Percentiles rank a stretch among this genome's conserved stretches.
Evolutionary conservation across 1,140 invertebrate genomes (phyloP).

Genomic region (Drosophila takahashii): DNA sequence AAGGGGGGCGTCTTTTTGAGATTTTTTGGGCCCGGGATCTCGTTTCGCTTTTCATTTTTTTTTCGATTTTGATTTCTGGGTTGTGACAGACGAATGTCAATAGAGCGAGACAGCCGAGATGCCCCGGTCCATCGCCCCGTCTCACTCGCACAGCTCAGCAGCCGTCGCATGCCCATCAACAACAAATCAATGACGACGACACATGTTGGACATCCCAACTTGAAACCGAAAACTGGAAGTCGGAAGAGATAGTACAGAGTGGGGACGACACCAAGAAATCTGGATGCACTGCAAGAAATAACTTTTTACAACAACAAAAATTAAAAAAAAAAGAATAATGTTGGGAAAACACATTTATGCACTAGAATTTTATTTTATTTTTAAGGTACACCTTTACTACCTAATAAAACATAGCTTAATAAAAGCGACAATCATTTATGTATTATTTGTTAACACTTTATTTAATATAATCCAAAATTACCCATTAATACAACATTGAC

Average conservation of each 20-base stretch:
- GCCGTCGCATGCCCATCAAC: slow-evolving; percentile 75
- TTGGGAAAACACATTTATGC: no score
- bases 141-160: slow-evolving; percentile 24
- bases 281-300: slow-evolving; percentile 15
- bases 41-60: slow-evolving; percentile 14
- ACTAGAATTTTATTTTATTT: background rate
- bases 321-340: background rate
- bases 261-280: slow-evolving; percentile 20
- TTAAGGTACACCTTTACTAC: no score
- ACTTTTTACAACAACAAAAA: background rate
- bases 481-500: no score
- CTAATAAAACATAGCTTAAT: no score
- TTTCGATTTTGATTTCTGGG: slow-evolving; percentile 38
- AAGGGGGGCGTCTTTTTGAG: slow-evolving; percentile 14
- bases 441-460: no score
- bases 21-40: slow-evolving; percentile 11
- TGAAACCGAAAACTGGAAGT: slow-evolving; percentile 41
- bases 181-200: slow-evolving; percentile 83
- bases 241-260: slow-evolving; percentile 1
- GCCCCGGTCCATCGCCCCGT: background rate
- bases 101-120: slow-evolving; percentile 43
- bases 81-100: slow-evolving; percentile 82
- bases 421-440: no score
- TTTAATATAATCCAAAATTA: no score
- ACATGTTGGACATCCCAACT: slow-evolving; percentile 78